Evolutionary conservation across 2,888 invertebrate genomes (phyloP), one percentile per base, ranked within the genome.

Genomic region (Diploptera punctata): DNA sequence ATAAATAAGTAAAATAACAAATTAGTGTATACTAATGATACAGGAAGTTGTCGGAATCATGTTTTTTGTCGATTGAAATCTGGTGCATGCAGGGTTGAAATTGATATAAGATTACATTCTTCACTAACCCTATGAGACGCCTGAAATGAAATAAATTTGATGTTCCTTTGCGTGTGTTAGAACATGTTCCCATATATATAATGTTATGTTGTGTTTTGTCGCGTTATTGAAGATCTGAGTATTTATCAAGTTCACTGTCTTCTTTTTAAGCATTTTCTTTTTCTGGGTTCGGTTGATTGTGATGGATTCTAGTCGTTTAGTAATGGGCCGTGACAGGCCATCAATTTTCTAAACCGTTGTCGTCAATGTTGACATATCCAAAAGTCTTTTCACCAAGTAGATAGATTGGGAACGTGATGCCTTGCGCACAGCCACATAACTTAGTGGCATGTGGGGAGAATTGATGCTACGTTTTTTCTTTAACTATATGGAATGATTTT

Each of bases 331-430:
- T 57, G 57, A 57, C 57, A 29, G 13, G 57, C 9, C 57, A 57
- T 57, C 57, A 57, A 57, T 57, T 57, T 57, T 29, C 31, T 57
- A 13, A 57, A 57, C 57, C 57, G 57, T 57, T 57, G 57, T 57
- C 57, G n/a, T 47, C 16, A 47, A 47, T 57, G 57, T 57, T 57
- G 57, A 57, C 57, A 57, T 57, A 24, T 57, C 57, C 57, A 3
- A 29, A 57, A 21, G 21, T 19, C 49, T 49, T 19, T 18, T 9
- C n/a, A n/a, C 9, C 52, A 24, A 10, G 52, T 24, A 18, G 47
- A n/a, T 47, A 47, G 52, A 57, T 29, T n/a, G 57, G n/a, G 29
- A 57, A 57, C 57, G n/a, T 24, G 57, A 57, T 29, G 31, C 57
- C n/a, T n/a, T 29, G 21, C 29, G 13, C 57, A 26, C n/a, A 29